Conservation (phyloP, 1,140 invertebrate species). For the Hermatobates lingyangjiaoensis region DNA sequence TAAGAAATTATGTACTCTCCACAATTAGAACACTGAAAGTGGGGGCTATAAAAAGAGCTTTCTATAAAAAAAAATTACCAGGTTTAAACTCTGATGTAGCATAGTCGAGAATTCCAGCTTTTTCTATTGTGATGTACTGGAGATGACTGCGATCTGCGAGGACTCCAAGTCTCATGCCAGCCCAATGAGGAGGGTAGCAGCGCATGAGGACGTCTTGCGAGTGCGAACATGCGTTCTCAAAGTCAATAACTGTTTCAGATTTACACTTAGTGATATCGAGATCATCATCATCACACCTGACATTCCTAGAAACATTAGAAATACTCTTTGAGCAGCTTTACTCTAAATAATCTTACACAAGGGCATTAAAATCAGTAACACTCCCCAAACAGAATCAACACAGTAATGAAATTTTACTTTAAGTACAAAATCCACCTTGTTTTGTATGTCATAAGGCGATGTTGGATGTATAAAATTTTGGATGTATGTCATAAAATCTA, state of each 20-base stretch:
- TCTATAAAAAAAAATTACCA: too few species aligned
- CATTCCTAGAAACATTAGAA: slow-evolving; percentile 38
- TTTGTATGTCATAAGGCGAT: too few species aligned
- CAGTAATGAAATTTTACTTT: too few species aligned
- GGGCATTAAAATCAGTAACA: too few species aligned
- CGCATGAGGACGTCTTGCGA: slow-evolving; percentile 71
- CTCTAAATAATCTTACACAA: background rate
- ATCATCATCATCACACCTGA: slow-evolving; percentile 79
- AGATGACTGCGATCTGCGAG: slow-evolving; percentile 67
- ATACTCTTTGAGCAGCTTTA: background rate
- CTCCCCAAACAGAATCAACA: too few species aligned
- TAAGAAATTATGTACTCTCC: too few species aligned
- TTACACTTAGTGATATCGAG: slow-evolving; percentile 77
- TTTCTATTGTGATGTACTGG: slow-evolving; percentile 75
- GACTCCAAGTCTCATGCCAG: slow-evolving; percentile 73
- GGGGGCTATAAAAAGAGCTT: too few species aligned
- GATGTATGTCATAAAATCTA: too few species aligned
- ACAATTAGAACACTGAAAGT: too few species aligned
- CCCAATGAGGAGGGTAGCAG: slow-evolving; percentile 82
- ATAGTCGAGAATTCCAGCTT: slow-evolving; percentile 86
- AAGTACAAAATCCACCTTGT: too few species aligned
- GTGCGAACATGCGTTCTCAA: slow-evolving; percentile 77
- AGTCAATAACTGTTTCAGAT: slow-evolving; percentile 49
- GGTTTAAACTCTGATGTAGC: slow-evolving; percentile 74
- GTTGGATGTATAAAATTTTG: too few species aligned